Percentiles rank a stretch among this genome's conserved stretches.
Evolutionary conservation across 2,888 invertebrate species (phyloP).

Genomic region (Troilus luridus): DNA sequence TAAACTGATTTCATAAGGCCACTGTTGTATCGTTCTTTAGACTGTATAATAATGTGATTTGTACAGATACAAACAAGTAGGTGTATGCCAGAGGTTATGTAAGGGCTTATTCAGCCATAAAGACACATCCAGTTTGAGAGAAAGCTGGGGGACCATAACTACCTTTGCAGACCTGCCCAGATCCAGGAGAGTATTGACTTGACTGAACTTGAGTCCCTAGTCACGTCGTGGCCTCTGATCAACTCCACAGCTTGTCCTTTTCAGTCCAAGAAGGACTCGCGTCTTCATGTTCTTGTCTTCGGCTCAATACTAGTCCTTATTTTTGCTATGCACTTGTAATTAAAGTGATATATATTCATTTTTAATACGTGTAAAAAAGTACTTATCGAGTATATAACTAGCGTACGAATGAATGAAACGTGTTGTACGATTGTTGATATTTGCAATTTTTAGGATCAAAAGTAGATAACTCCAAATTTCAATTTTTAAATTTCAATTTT

Average conservation of each 20-base stretch:
- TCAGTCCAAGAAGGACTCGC: neutral
- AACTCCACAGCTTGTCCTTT: neutral
- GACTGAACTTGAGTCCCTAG: neutral
- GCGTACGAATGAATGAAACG: no score
- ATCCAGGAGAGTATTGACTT: conserved; percentile 4
- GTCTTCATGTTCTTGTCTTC: neutral
- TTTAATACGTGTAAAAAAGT: neutral
- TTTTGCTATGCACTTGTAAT: neutral
- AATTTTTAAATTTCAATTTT: no score
- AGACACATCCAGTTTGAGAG: neutral
- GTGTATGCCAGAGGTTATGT: neutral
- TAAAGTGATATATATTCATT: neutral
- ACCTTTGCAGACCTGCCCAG: neutral
- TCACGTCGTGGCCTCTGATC: conserved; percentile 15
- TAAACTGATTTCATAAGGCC: neutral
- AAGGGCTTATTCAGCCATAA: neutral
- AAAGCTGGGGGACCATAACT: neutral
- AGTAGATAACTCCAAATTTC: no score
- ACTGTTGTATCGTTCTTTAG: neutral
- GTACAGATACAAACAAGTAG: neutral
- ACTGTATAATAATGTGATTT: neutral
- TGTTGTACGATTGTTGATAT: no score
- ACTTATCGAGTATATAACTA: no score
- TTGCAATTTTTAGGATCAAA: no score
- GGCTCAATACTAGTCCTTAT: neutral